Evolutionary conservation across 2,113 vertebrate species (phyloP), one percentile per base, ranked within the genome.

Genomic region (Vireo altiloquus): DNA sequence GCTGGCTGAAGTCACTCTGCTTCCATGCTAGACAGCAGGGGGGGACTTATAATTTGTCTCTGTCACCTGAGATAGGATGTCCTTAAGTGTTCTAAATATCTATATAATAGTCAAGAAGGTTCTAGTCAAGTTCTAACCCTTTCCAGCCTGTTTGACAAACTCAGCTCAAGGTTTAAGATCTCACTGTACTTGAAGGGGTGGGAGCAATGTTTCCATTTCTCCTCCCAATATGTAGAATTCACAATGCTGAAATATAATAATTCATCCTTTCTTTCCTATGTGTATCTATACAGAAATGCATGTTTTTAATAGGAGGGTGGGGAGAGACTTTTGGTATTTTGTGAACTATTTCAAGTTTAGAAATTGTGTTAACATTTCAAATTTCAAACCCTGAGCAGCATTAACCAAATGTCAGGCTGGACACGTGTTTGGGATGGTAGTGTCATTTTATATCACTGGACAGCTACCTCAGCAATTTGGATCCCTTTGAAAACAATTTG

Each of bases 271-370:
- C 21, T 74, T 82, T 59, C 35, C 18, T 31, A 7, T 10, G 7
- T 10, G 3, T 20, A 10, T 11, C 3, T 25, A 9, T 19, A 39
- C 15, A 33, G 11, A 63, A 69, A 53, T 35, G 11, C 8, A 52
- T 1, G 4, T 0, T 52, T 56, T 19, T 64, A 27, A 25, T 5
- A 25, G 12, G 15, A 16, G 11, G 13, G 8, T 0, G 0, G 23
- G n/a, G 33, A 59, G 25, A 85, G 17, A 46, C 5, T 50, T 88
- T 57, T 72, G 66, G 39, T 4, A 10, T 40, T 82, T 76, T 37
- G 25, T 53, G 35, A 85, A 49, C 8, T 25, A 47, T 18, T 46
- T 50, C 3, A 71, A 76, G 15, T 79, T 82, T 47, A 80, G 66
- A 47, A 86, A 39, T 42, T 35, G 18, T 37, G 18, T 64, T 79